These are phyloP conservation scores for Leucophora obtusa DNA, from an alignment of 2,888 invertebrate species.

Conservation along the genomic window DNA sequence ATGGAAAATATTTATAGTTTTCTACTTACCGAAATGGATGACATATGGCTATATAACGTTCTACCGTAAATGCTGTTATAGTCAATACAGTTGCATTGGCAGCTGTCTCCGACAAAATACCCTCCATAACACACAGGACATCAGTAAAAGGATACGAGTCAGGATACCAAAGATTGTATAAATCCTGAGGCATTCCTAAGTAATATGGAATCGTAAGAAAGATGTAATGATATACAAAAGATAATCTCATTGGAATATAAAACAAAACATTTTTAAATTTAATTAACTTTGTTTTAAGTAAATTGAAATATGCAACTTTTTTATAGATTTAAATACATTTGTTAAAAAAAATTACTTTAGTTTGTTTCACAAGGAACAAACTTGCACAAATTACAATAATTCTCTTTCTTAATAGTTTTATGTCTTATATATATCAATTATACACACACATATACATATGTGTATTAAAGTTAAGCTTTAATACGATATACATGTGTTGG, in stretches of 20 bases:
- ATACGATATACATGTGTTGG: too few relatives aligned
- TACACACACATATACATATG: too few relatives aligned
- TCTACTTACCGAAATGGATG: constrained; percentile 84
- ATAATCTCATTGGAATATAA: background rate
- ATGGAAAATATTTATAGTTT: constrained; percentile 6
- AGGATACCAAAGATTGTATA: constrained; percentile 87
- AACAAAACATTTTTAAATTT: background rate
- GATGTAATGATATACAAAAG: constrained; percentile 1
- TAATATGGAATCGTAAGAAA: constrained; percentile 18
- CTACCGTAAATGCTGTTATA: constrained; percentile 93
- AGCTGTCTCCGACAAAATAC: constrained; percentile 90
- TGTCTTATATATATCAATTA: too few relatives aligned
- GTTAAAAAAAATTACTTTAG: too few relatives aligned
- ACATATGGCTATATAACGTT: constrained; percentile 92
- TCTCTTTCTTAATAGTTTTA: too few relatives aligned
- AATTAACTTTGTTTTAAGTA: background rate
- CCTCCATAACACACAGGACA: constrained; percentile 86
- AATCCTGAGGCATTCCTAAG: constrained; percentile 87
- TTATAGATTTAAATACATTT: too few relatives aligned
- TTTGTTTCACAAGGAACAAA: too few relatives aligned
- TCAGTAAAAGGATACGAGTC: constrained; percentile 87
- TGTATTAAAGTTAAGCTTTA: too few relatives aligned
- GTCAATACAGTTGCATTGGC: constrained; percentile 91
- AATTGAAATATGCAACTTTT: too few relatives aligned
- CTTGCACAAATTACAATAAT: too few relatives aligned